These are phyloP conservation scores for Odocoileus virginianus DNA, from an alignment of 2,113 vertebrate genomes.

Conservation along the genomic window DNA sequence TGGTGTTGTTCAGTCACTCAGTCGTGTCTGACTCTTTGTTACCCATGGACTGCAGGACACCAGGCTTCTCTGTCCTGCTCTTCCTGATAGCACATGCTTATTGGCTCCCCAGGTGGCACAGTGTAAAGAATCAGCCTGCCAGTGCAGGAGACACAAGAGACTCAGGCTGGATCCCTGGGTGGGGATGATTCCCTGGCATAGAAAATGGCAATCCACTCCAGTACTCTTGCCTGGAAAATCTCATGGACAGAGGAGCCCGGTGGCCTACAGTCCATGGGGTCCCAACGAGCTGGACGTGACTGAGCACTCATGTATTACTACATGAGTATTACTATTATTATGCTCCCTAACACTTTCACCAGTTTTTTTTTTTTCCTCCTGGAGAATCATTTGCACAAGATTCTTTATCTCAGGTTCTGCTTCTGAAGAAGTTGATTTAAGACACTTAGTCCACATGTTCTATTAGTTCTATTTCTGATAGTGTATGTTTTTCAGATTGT, in stretches of 20 bases:
- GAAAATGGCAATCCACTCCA: not conserved
- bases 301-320: not conserved
- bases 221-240: not conserved
- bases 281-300: not conserved
- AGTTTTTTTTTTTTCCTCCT: not conserved
- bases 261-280: not conserved
- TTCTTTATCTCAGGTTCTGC: not conserved
- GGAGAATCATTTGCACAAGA: not conserved
- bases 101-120: not conserved
- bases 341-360: not conserved
- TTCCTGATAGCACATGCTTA: not conserved
- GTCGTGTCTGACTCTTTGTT: accelerated
- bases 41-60: not conserved
- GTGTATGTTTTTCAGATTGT: not conserved
- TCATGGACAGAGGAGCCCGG: not conserved
- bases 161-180: not conserved
- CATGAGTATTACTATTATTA: no score
- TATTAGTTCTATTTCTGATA: not conserved
- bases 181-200: not conserved
- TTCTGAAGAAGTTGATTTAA: not conserved
- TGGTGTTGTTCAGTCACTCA: not conserved
- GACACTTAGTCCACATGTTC: not conserved
- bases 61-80: not conserved
- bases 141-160: not conserved
- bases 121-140: not conserved